Percentiles rank a stretch among this genome's conserved stretches.
Evolutionary conservation across 2,113 vertebrate genomes (phyloP).

Genomic region (Cardinalis cardinalis): DNA sequence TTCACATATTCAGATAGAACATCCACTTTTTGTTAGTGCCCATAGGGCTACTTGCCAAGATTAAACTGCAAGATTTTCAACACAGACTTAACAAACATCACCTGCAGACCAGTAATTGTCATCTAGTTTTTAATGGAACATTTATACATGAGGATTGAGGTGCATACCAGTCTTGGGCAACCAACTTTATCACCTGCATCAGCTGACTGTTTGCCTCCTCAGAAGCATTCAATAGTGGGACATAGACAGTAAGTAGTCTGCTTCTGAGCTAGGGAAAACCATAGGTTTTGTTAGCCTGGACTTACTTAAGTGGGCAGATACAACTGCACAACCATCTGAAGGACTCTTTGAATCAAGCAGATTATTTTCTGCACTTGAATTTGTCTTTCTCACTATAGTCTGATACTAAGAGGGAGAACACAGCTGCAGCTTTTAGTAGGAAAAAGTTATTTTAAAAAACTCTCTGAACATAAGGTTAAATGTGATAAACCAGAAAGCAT

Average conservation of each 20-base stretch:
- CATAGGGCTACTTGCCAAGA: background rate
- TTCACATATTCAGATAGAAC: background rate
- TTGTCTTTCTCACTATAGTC: background rate
- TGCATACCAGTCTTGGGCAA: background rate
- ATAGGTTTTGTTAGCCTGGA: background rate
- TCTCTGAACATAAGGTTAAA: background rate
- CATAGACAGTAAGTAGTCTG: background rate
- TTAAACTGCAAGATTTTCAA: background rate
- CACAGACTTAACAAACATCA: background rate
- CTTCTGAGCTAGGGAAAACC: background rate
- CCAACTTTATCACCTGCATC: background rate
- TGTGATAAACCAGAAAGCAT: background rate
- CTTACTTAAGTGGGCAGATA: background rate
- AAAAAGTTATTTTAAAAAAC: background rate
- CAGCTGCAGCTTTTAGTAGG: background rate
- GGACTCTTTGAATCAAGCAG: background rate
- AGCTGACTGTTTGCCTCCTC: background rate
- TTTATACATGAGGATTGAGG: accelerated
- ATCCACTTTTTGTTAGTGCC: background rate
- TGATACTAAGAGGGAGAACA: background rate
- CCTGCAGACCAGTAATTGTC: background rate
- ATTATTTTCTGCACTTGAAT: background rate
- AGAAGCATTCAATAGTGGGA: background rate
- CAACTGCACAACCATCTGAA: background rate
- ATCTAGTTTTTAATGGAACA: background rate